Evolutionary conservation across 2,797 vertebrate species (phyloP).

Genomic region (Lerista edwardsae): DNA sequence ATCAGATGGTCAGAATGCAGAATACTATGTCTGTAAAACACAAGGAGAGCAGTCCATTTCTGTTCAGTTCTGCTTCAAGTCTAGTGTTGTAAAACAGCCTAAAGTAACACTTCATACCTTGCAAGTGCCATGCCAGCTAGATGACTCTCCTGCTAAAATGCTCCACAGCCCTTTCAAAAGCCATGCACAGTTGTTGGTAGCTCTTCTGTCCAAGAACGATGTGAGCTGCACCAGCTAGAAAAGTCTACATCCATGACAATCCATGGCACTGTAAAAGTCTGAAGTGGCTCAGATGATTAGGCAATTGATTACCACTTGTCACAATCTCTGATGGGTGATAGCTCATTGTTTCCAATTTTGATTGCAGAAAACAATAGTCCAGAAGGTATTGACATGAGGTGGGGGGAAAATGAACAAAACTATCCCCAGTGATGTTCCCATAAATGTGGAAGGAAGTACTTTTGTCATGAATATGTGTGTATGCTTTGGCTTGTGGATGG

Average conservation of each 20-base stretch:
- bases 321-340: background rate
- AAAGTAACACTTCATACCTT: background rate
- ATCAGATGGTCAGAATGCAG: background rate
- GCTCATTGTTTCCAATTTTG: background rate
- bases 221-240: background rate
- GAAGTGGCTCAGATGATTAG: background rate
- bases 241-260: no score
- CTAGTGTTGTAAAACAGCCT: no score
- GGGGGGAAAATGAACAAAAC: background rate
- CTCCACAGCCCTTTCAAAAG: background rate
- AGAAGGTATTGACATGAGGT: background rate
- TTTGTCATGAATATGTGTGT: background rate
- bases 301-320: background rate
- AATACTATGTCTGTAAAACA: background rate
- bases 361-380: background rate
- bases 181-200: background rate
- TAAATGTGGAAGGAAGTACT: constrained; percentile 29
- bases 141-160: no score
- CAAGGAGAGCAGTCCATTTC: background rate
- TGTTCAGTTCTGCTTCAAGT: background rate
- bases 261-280: no score
- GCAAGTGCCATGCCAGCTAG: background rate
- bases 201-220: background rate
- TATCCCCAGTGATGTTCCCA: constrained; percentile 13
- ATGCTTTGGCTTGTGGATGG: constrained; percentile 35